Conservation (phyloP, 2,888 invertebrate species). For the Cacoxenus indagator region DNA sequence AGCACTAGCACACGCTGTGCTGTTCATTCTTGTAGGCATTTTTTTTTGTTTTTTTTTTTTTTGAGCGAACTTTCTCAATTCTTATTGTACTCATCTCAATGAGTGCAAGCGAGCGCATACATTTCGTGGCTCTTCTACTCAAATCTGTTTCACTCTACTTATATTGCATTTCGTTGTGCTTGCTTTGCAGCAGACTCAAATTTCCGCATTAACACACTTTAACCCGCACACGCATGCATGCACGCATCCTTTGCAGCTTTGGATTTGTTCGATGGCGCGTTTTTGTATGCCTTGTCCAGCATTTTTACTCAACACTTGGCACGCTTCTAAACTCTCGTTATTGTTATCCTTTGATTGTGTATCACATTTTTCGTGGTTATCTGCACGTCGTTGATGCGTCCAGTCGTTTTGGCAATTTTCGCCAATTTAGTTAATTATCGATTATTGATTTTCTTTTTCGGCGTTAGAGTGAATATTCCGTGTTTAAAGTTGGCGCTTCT, state of each 20-base stretch:
- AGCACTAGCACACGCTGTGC: neutral
- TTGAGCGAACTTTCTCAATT: neutral
- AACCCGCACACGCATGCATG: neutral
- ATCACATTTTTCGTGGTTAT: neutral
- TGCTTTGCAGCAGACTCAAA: slow-evolving; percentile 23
- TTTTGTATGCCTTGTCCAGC: no score
- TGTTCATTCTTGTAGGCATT: neutral
- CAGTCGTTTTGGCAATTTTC: neutral
- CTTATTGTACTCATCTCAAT: neutral
- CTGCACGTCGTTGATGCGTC: neutral
- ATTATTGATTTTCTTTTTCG: slow-evolving; percentile 54
- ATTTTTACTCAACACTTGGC: neutral
- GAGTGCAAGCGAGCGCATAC: neutral
- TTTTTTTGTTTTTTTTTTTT: neutral
- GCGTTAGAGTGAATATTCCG: neutral
- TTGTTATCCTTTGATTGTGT: neutral
- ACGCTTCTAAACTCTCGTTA: neutral
- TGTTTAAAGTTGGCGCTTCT: neutral
- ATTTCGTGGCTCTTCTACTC: neutral
- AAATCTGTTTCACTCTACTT: neutral
- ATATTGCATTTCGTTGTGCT: slow-evolving; percentile 33
- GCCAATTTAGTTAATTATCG: slow-evolving; percentile 45
- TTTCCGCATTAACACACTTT: no score
- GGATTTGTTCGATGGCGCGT: neutral
- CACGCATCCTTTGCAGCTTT: slow-evolving; percentile 5